Evolutionary conservation across 2,113 vertebrate species (phyloP).

Genomic region (Hepsetus odoe): DNA sequence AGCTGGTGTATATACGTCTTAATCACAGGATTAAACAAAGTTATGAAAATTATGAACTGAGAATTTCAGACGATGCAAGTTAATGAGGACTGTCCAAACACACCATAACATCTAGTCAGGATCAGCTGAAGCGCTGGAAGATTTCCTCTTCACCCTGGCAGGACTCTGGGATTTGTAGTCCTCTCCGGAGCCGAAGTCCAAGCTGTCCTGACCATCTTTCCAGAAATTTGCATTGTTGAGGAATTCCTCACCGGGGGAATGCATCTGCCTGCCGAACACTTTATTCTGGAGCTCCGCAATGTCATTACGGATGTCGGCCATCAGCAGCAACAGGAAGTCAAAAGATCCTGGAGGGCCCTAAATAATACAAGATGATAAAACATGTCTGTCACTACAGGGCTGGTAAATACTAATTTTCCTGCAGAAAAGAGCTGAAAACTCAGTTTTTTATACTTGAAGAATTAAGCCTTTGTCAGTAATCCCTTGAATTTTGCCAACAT

Average conservation of each 20-base stretch:
- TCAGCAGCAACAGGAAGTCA: slow-evolving; percentile 91
- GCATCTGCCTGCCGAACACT: slow-evolving; percentile 82
- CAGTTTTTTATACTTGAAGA: too few species aligned
- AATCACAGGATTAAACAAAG: too few species aligned
- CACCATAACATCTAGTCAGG: slow-evolving; percentile 56
- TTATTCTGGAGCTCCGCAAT: slow-evolving; percentile 90
- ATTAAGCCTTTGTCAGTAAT: too few species aligned
- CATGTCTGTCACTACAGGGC: background rate
- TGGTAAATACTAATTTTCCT: too few species aligned
- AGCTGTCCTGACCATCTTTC: slow-evolving; percentile 80
- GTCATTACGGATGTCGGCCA: slow-evolving; percentile 96
- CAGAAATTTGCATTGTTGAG: slow-evolving; percentile 81
- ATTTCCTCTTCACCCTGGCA: slow-evolving; percentile 76
- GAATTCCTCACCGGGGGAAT: slow-evolving; percentile 82
- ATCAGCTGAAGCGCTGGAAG: slow-evolving; percentile 58
- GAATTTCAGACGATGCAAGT: background rate
- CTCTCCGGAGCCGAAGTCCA: slow-evolving; percentile 89
- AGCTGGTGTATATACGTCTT: background rate
- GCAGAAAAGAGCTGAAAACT: too few species aligned
- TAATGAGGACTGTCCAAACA: slow-evolving; percentile 36
- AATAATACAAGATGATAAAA: slow-evolving; percentile 9
- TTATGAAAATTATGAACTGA: background rate
- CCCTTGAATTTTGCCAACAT: too few species aligned
- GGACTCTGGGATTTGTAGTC: slow-evolving; percentile 76
- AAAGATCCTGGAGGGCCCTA: slow-evolving; percentile 96